phyloP scores from a whole-genome alignment of 2,888 invertebrate genomes.

The Athetis lepigone region DNA sequence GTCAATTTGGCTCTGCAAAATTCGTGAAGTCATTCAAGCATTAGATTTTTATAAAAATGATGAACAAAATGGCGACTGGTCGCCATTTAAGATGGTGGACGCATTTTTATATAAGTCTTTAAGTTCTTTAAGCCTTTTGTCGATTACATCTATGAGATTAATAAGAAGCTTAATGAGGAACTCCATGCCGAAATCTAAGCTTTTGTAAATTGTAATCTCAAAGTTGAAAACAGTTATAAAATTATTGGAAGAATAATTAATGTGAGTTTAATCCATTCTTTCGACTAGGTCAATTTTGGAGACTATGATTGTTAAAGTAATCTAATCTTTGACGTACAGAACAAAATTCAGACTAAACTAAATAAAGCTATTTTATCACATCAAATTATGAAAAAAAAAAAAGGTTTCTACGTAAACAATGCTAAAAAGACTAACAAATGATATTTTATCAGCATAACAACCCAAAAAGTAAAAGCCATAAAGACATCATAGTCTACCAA shows the following conservation, averaged over 20 bases:
- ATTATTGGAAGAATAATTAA: constrained; percentile 35
- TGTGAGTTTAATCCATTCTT: constrained; percentile 17
- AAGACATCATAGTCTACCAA: constrained; percentile 27
- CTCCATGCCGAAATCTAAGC: constrained; percentile 49
- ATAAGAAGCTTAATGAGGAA: constrained; percentile 47
- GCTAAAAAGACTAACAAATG: neutral
- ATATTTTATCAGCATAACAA: neutral
- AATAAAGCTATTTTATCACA: no score
- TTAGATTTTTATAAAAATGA: constrained; percentile 42
- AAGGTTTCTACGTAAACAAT: neutral
- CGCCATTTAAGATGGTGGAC: constrained; percentile 52
- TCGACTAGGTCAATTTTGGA: constrained; percentile 20
- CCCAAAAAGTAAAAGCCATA: neutral
- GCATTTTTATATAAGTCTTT: constrained; percentile 55
- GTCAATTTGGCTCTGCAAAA: constrained; percentile 58
- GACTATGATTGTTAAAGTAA: constrained; percentile 3
- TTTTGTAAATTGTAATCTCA: constrained; percentile 48
- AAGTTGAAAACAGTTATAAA: constrained; percentile 35
- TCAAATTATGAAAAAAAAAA: neutral
- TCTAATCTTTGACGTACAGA: neutral
- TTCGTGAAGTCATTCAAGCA: constrained; percentile 53
- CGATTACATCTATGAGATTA: constrained; percentile 37
- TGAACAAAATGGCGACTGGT: constrained; percentile 34
- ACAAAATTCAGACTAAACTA: constrained; percentile 1
- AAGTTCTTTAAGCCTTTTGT: constrained; percentile 57